phyloP scores from a whole-genome alignment of 2,797 vertebrate species.

The Tolypeutes matacus region DNA sequence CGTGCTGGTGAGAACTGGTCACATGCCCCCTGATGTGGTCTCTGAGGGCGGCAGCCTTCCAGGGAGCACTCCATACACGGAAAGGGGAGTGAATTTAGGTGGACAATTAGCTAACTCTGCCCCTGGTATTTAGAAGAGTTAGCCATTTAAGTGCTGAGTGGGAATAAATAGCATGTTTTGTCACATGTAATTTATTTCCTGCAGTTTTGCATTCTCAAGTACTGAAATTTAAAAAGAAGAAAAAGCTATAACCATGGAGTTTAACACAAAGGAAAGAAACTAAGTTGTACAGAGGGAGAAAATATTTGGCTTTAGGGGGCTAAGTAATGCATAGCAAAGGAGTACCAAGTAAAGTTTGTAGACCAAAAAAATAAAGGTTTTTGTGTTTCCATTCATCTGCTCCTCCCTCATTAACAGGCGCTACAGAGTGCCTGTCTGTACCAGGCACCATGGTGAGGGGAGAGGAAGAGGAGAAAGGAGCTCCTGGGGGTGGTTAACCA shows the following conservation, averaged over 20 bases:
- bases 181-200: neutral
- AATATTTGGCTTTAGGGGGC: neutral
- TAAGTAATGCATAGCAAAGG: neutral
- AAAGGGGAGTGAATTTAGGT: neutral
- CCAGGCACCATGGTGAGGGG: neutral
- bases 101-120: neutral
- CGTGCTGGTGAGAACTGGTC: neutral
- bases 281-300: neutral
- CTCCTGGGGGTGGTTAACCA: neutral
- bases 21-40: neutral
- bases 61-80: neutral
- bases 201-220: neutral
- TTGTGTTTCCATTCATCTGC: conserved; percentile 1
- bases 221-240: neutral
- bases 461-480: neutral
- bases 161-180: neutral
- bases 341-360: neutral
- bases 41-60: neutral
- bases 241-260: neutral
- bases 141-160: neutral
- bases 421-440: neutral
- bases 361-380: neutral
- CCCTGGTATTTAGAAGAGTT: neutral
- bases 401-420: neutral
- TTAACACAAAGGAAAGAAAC: neutral